These are phyloP conservation scores for Molossus molossus DNA, from an alignment of 2,797 vertebrate species.

Conservation along the genomic window DNA sequence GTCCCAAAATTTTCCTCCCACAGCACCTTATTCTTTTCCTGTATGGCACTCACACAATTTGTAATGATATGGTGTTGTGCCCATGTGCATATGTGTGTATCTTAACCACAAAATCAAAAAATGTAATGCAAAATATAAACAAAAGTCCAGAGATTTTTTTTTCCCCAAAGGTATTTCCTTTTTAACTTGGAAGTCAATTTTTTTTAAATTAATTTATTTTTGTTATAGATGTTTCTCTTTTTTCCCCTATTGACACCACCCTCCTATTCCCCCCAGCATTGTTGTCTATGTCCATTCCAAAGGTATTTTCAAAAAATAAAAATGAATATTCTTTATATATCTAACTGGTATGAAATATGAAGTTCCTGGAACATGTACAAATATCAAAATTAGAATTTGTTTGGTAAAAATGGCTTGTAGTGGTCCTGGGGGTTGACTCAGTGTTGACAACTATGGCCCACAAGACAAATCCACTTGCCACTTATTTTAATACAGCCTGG, in stretches of 20 bases:
- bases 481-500: neutral
- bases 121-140: neutral
- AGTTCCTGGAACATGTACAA: neutral
- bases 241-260: too few relatives aligned
- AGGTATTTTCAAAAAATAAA: constrained; percentile 11
- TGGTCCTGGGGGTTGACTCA: neutral
- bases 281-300: neutral
- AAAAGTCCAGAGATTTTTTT: neutral
- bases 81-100: neutral
- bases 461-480: neutral
- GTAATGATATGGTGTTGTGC: neutral
- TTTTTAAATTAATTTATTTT: too few relatives aligned
- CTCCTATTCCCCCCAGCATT: too few relatives aligned
- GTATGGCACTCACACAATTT: neutral
- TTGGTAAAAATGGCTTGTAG: constrained; percentile 29
- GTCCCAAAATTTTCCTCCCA: neutral
- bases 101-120: constrained; percentile 13
- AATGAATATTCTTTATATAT: neutral
- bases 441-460: neutral
- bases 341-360: neutral
- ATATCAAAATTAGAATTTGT: constrained; percentile 33
- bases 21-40: neutral
- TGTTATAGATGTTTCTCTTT: too few relatives aligned
- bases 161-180: neutral
- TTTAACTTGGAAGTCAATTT: too few relatives aligned